Evolutionary conservation across 1,140 invertebrate genomes (phyloP), one percentile per base, ranked within the genome.

Genomic region (Drosophila sturtevanti): DNA sequence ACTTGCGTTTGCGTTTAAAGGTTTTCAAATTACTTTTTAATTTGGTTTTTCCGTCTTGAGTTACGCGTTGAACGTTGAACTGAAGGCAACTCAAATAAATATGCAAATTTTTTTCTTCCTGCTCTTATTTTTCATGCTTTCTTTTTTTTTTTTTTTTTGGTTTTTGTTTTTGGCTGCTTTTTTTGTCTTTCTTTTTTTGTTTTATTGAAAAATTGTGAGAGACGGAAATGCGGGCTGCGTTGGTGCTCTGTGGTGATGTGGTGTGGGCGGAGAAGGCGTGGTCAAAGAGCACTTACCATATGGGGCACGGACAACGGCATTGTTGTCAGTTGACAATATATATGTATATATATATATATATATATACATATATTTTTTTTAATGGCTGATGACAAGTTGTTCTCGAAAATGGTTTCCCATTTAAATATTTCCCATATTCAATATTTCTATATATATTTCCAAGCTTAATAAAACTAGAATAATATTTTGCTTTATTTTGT

Each of bases 21-120:
- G 84, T 89, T 89, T 89, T 77, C 75, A 89, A 89, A 89, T 89
- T 79, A 89, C 84, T 89, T 89, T 89, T 89, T 89, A 89, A 89
- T 89, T 89, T 89, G 84, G 79, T 79, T 72, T 89, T 89, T 89
- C 85, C 84, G 84, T 72, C 79, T 89, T 84, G 77, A 89, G 77
- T 89, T 89, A 89, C 79, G 79, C 70, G 61, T 62, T 74, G 63
- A 75, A 55, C 63, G 54, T 35, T 58, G 63, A 85, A 81, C 77
- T 59, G 68, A 77, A 62, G 70, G 58, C 75, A 79, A 84, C 62
- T 80, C 79, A 77, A 80, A 89, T 89, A 89, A 89, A 89, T 84
- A 89, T 89, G 84, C 79, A 89, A 89, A 89, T 89, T 89, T 82
- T 41, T 44, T 58, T 27, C 16, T 56, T 59, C 48, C 27, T 18